A percentile compares a stretch with the other conserved stretches of the same genome.
phyloP scores from a whole-genome alignment of 2,797 vertebrate genomes.

The Syngnathus acus region DNA sequence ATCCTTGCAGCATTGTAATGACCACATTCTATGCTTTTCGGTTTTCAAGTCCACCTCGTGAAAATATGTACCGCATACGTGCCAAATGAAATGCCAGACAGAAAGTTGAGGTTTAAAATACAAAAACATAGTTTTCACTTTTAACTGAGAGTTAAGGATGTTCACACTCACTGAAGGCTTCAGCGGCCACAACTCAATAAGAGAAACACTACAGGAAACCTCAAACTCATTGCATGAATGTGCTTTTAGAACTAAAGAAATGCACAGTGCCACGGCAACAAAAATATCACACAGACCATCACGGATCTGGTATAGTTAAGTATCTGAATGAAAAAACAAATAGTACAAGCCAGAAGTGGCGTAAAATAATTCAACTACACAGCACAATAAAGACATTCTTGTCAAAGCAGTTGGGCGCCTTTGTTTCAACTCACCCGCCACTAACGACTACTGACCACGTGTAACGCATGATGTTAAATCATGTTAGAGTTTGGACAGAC shows the following conservation, averaged over 20 bases:
- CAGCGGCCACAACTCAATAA: too few species aligned
- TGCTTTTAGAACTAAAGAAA: too few species aligned
- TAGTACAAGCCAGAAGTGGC: too few species aligned
- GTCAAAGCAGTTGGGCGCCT: neutral
- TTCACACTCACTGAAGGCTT: too few species aligned
- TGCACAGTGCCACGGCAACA: too few species aligned
- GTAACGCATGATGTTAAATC: neutral
- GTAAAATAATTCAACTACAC: neutral
- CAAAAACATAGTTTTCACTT: neutral
- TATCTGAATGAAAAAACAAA: too few species aligned
- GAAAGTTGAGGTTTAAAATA: neutral
- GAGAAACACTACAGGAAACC: too few species aligned
- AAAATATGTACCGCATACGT: too few species aligned
- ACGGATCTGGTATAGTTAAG: too few species aligned
- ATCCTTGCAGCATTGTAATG: constrained; percentile 23
- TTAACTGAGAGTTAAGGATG: too few species aligned
- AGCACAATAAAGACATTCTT: neutral
- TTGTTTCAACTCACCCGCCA: neutral
- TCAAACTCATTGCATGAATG: too few species aligned
- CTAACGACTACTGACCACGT: neutral
- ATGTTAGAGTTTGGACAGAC: neutral
- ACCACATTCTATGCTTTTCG: neutral
- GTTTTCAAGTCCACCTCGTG: neutral
- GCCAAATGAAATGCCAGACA: neutral
- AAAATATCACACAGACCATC: too few species aligned